Conservation (phyloP, 2,797 vertebrate species). For the Geotrypetes seraphini region DNA sequence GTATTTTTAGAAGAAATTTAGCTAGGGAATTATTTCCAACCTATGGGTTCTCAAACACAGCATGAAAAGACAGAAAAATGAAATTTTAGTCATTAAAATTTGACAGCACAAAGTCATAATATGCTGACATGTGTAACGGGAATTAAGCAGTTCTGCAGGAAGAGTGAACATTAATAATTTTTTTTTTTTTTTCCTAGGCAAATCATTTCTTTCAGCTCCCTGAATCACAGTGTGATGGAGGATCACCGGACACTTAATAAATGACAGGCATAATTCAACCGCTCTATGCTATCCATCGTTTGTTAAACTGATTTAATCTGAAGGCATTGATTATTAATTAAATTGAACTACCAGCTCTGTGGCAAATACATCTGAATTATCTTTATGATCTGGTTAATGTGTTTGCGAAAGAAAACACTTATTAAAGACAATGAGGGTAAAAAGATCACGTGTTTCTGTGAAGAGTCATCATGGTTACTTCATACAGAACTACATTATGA, state of each 20-base stretch:
- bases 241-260: slow-evolving; percentile 35
- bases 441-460: no score
- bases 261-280: slow-evolving; percentile 20
- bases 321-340: slow-evolving; percentile 15
- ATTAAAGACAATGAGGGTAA: no score
- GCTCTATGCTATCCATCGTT: slow-evolving; percentile 9
- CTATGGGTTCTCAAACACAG: slow-evolving; percentile 44
- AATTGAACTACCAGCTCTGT: not conserved
- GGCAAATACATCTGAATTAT: not conserved
- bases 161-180: slow-evolving; percentile 34
- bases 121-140: slow-evolving; percentile 45
- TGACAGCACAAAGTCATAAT: slow-evolving; percentile 52
- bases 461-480: no score
- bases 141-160: slow-evolving; percentile 41
- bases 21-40: slow-evolving; percentile 33
- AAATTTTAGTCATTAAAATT: slow-evolving; percentile 50
- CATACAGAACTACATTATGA: no score
- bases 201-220: slow-evolving; percentile 39
- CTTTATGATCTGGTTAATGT: no score
- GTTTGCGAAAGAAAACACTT: no score
- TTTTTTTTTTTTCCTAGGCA: no score
- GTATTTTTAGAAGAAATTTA: slow-evolving; percentile 22
- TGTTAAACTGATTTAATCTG: slow-evolving; percentile 19
- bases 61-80: slow-evolving; percentile 42
- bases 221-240: slow-evolving; percentile 13